Base-by-base conservation (phyloP, 2,888 invertebrate species). In the Parnassius orleans region DNA sequence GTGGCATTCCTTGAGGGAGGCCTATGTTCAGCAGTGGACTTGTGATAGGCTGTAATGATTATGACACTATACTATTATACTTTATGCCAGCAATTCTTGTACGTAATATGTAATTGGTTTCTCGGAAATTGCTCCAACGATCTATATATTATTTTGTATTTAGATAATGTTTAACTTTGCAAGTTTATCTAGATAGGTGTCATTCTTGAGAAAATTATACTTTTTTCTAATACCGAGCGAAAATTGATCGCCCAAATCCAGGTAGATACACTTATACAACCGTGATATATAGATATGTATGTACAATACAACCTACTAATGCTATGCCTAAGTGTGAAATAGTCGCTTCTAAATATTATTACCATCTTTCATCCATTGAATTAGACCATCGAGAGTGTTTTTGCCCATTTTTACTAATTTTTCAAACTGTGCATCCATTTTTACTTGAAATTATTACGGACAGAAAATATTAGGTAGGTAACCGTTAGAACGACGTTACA, bases 291-390 rank as follows among this genome's bases (percentile, higher is more conserved):
- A 14, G 2, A 19, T 2, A 19, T 15, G 2, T 15, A 15, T 15
- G 2, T 15, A 15, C 2, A 15, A 15, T 9, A n/a, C 24, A 24
- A 33, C 33, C 33, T 33, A 33, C 7, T 33, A 33, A 33, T 33
- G 33, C 5, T 33, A 33, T 33, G 33, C 7, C 7, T 48, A 48
- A 14, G 7, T 54, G 19, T 54, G 12, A 10, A 11, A n/a, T 19
- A 54, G 10, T 19, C 1, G 44, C 7, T 14, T 52, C 15, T 48
- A 47, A 53, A 60, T 44, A 53, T 51, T 76, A 72, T 78, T 69
- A 84, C 84, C 78, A 10, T 81, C 80, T 57, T 81, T 79, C 71
- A 86, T 73, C 86, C 85, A 85, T 60, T 78, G 71, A 0, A 85
- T 64, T 0, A 84, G 66, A 11, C 69, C 78, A 2, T 84, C 80